Percentiles rank a stretch among this genome's conserved stretches.
Evolutionary conservation across 2,113 vertebrate species (phyloP).

Genomic region (Bubo bubo): DNA sequence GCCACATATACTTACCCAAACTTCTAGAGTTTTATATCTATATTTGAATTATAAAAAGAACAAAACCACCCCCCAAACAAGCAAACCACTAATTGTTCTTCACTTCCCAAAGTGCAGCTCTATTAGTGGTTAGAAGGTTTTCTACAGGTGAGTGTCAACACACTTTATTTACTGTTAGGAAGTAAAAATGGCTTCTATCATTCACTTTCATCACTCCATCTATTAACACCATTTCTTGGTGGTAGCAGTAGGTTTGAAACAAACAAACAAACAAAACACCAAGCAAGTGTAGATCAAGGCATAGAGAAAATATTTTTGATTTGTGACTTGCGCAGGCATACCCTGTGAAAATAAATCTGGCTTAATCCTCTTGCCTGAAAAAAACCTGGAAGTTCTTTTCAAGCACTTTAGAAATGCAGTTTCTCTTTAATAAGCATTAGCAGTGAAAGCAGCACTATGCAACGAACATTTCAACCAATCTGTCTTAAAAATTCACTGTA

Average conservation of each 20-base stretch:
- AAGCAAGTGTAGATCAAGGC: neutral
- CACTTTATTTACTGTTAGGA: neutral
- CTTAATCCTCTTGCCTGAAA: conserved; percentile 34
- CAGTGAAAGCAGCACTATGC: neutral
- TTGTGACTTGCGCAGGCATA: neutral
- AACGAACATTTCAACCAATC: neutral
- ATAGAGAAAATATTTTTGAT: neutral
- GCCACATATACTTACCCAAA: neutral
- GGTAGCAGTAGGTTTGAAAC: neutral
- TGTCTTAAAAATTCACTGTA: neutral
- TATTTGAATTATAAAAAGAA: neutral
- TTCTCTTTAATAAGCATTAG: conserved; percentile 1
- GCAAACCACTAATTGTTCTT: neutral
- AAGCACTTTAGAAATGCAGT: conserved; percentile 25
- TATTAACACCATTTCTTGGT: neutral
- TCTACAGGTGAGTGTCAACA: neutral
- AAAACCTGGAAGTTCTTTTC: neutral
- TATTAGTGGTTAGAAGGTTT: neutral
- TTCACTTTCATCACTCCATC: neutral
- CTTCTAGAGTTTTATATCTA: neutral
- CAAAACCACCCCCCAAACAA: neutral
- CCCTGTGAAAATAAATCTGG: neutral
- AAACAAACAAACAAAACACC: neutral
- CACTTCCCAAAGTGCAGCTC: neutral
- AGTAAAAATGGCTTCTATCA: neutral